A percentile compares a stretch with the other conserved stretches of the same genome.
These are phyloP conservation scores for Trogon melanurus DNA, from an alignment of 2,113 vertebrate genomes.

Conservation along the genomic window DNA sequence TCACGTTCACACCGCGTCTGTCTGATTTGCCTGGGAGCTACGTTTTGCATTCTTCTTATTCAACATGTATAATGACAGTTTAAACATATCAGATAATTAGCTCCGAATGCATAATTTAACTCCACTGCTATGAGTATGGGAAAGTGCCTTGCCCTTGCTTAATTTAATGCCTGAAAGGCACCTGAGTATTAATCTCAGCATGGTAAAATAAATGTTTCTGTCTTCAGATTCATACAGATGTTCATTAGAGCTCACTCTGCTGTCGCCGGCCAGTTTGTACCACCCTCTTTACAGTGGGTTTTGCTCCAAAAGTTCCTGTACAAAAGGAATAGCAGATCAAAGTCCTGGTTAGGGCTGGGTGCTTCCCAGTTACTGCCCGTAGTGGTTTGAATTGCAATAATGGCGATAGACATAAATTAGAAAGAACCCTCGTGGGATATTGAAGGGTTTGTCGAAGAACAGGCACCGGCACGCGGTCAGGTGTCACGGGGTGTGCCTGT, in stretches of 20 bases:
- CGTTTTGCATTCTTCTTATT: constrained; percentile 15
- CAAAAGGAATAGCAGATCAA: not conserved
- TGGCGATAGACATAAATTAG: not conserved
- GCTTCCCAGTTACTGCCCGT: not conserved
- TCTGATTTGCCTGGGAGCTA: not conserved
- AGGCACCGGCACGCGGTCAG: not conserved
- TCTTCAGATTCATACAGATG: not conserved
- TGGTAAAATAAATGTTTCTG: not conserved
- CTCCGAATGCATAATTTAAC: constrained; percentile 18
- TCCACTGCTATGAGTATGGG: not conserved
- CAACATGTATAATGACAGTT: not conserved
- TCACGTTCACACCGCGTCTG: not conserved
- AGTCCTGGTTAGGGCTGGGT: fast-evolving
- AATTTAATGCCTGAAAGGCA: not conserved
- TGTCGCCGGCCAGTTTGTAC: not conserved
- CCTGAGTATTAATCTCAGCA: not conserved
- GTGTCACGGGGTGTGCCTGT: not conserved
- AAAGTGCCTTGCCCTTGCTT: not conserved
- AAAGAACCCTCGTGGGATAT: not conserved
- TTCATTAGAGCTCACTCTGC: not conserved
- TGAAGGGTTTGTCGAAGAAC: not conserved
- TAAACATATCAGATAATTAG: not conserved
- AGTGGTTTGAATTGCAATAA: not conserved
- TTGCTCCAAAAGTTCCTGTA: not conserved
- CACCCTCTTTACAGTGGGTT: not conserved